phyloP scores from a whole-genome alignment of 2,797 vertebrate genomes.

The Hydrolagus colliei region DNA sequence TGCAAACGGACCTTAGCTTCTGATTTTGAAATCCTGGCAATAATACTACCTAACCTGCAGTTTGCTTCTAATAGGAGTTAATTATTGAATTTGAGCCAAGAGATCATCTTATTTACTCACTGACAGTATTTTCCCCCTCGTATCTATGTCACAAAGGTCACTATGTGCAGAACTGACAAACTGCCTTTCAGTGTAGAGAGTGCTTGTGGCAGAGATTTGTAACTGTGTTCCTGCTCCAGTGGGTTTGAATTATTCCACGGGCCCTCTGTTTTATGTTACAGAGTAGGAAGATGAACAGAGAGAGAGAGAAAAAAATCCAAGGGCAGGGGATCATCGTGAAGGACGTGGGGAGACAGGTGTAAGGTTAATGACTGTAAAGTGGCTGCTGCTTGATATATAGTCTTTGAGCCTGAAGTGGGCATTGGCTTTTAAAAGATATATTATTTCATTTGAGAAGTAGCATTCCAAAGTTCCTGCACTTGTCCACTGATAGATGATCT shows the following conservation, averaged over 20 bases:
- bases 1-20: slow-evolving; percentile 33
- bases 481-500: slow-evolving; percentile 98
- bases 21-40: slow-evolving; percentile 39
- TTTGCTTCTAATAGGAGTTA: slow-evolving; percentile 41
- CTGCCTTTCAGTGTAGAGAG: slow-evolving; percentile 75
- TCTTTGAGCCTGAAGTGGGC: slow-evolving; percentile 80
- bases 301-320: slow-evolving; percentile 68
- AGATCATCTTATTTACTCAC: slow-evolving; percentile 60
- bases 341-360: slow-evolving; percentile 97
- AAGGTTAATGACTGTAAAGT: slow-evolving; percentile 99
- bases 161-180: slow-evolving; percentile 81
- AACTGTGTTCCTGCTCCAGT: slow-evolving; percentile 89
- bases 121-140: slow-evolving; percentile 56
- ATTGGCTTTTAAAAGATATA: slow-evolving; percentile 99
- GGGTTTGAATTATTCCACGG: slow-evolving; percentile 94
- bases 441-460: slow-evolving; percentile 99
- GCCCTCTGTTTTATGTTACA: slow-evolving; percentile 68
- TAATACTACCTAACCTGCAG: slow-evolving; percentile 34
- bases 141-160: slow-evolving; percentile 74
- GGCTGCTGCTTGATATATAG: slow-evolving; percentile 98
- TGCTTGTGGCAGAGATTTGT: slow-evolving; percentile 89
- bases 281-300: slow-evolving; percentile 75
- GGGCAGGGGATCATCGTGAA: slow-evolving; percentile 86
- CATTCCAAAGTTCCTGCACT: slow-evolving; percentile 85
- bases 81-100: slow-evolving; percentile 40